A percentile compares a stretch with the other conserved stretches of the same genome.
phyloP scores from a whole-genome alignment of 1,140 invertebrate genomes.

The Fopius arisanus region DNA sequence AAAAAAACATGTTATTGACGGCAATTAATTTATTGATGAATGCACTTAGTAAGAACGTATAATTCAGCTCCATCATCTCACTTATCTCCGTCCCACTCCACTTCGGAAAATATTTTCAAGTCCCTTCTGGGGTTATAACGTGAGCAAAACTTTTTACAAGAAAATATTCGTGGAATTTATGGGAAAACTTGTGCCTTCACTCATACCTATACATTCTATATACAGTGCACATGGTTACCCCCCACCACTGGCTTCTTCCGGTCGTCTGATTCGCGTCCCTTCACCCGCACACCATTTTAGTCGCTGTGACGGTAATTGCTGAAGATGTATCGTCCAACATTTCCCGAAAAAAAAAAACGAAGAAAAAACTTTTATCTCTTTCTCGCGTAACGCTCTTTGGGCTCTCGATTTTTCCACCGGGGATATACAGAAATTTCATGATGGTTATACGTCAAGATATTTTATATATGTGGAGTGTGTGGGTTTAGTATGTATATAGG shows the following conservation, averaged over 20 bases:
- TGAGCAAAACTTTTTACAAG: conserved; percentile 50
- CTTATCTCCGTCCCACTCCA: conserved; percentile 19
- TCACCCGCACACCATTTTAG: conserved; percentile 28
- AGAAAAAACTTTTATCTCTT: conserved; percentile 43
- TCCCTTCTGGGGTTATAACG: conserved; percentile 27
- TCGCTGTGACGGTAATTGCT: conserved; percentile 50
- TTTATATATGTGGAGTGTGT: neutral
- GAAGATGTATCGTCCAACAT: conserved; percentile 45
- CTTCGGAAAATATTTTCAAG: conserved; percentile 19
- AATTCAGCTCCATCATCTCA: conserved; percentile 2
- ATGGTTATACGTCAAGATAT: conserved; percentile 3
- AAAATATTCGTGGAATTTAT: conserved; percentile 56
- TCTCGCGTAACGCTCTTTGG: neutral
- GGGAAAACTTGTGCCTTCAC: conserved; percentile 42
- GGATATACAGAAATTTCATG: conserved; percentile 11
- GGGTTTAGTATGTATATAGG: conserved; percentile 1
- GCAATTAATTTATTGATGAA: neutral
- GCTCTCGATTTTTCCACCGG: conserved; percentile 21
- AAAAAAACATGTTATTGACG: neutral
- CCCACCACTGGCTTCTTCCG: neutral
- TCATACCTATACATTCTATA: conserved; percentile 1
- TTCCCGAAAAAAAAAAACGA: no score
- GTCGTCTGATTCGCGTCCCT: neutral
- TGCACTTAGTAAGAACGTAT: neutral
- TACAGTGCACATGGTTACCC: neutral